A percentile compares a stretch with the other conserved stretches of the same genome.
These are phyloP conservation scores for Reinhardtius hippoglossoides DNA, from an alignment of 2,113 vertebrate species.

Conservation along the genomic window DNA sequence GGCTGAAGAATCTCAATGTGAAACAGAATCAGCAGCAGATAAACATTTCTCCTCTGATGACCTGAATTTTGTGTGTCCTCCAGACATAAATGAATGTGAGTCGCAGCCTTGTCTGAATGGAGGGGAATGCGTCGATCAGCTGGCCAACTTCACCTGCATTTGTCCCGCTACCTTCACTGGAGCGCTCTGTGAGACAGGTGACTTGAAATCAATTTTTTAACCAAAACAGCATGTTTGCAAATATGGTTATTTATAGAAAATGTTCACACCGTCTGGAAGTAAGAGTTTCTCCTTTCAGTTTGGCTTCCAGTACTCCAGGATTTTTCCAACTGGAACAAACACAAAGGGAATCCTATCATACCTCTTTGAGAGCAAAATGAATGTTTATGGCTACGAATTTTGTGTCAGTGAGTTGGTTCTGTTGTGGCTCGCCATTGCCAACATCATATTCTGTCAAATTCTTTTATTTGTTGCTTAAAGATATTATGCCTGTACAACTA, in stretches of 20 bases:
- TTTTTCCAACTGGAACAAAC: constrained; percentile 54
- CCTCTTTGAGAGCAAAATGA: constrained; percentile 15
- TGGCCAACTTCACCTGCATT: constrained; percentile 87
- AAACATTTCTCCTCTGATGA: constrained; percentile 7
- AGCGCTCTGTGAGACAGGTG: constrained; percentile 91
- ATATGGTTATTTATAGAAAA: constrained; percentile 32
- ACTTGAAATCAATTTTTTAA: constrained; percentile 13
- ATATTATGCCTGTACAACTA: neutral
- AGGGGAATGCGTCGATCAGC: constrained; percentile 85
- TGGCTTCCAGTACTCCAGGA: constrained; percentile 46
- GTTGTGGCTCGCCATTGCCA: neutral
- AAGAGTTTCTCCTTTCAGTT: constrained; percentile 36
- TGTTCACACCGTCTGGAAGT: constrained; percentile 48
- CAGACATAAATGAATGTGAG: constrained; percentile 90
- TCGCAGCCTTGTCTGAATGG: constrained; percentile 90
- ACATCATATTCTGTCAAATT: neutral
- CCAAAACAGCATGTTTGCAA: constrained; percentile 12
- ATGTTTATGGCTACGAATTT: constrained; percentile 24
- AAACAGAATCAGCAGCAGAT: constrained; percentile 26
- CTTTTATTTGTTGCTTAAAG: neutral
- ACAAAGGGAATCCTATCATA: constrained; percentile 41
- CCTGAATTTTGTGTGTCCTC: constrained; percentile 12
- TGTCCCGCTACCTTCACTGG: constrained; percentile 87
- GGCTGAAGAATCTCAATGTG: constrained; percentile 8
- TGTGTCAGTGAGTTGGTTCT: constrained; percentile 10